Conservation (phyloP, 2,888 invertebrate genomes). For the Euproctis similis region DNA sequence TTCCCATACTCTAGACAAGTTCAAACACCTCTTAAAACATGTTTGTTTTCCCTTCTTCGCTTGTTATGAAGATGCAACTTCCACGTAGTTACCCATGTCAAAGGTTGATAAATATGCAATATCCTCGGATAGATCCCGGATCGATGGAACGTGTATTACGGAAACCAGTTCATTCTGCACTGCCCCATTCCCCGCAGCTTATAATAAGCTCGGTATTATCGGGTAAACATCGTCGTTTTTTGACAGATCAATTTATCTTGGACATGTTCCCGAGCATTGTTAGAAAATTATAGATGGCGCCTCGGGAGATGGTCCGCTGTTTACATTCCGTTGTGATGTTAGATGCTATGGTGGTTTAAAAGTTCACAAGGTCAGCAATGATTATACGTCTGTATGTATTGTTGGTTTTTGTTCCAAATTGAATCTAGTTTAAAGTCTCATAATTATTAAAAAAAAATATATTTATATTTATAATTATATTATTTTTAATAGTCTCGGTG, state of each 20-base stretch:
- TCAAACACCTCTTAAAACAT: constrained; percentile 50
- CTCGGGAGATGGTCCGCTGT: constrained; percentile 66
- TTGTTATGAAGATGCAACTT: constrained; percentile 69
- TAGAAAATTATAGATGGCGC: constrained; percentile 75
- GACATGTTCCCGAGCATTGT: constrained; percentile 59
- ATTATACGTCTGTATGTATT: constrained; percentile 64
- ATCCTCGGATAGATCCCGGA: constrained; percentile 61
- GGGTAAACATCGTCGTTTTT: constrained; percentile 10
- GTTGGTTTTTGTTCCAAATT: constrained; percentile 29
- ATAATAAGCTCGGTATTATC: constrained; percentile 1
- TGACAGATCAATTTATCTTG: constrained; percentile 33
- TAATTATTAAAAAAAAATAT: no score
- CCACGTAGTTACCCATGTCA: constrained; percentile 70
- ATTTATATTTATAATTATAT: no score
- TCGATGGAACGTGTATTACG: constrained; percentile 63
- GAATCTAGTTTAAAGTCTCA: constrained; percentile 37
- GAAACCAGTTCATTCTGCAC: constrained; percentile 33
- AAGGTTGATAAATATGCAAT: constrained; percentile 76
- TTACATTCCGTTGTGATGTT: constrained; percentile 69
- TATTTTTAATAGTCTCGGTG: no score
- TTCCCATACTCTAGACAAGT: constrained; percentile 30
- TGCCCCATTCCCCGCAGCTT: constrained; percentile 10
- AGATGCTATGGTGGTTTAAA: constrained; percentile 57
- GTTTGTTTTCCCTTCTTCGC: constrained; percentile 57
- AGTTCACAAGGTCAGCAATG: constrained; percentile 61